Conservation (phyloP, 1,140 invertebrate species). For the Cydia strobilella region DNA sequence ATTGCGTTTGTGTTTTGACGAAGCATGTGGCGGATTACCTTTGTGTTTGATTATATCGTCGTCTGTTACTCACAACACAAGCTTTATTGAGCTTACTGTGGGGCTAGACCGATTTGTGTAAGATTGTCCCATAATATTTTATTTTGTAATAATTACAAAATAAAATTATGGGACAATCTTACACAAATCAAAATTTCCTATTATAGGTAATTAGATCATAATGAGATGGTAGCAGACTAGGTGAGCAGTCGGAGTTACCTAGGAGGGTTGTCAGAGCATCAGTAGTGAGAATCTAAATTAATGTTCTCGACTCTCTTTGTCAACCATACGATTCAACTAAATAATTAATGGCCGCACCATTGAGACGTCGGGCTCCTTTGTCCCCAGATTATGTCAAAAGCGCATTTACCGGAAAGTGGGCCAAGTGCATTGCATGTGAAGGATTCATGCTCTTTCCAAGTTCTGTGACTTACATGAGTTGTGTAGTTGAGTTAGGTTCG, state of each 20-base stretch:
- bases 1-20: too few relatives aligned
- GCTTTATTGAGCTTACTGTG: too few relatives aligned
- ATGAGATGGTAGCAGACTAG: too few relatives aligned
- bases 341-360: constrained; percentile 58
- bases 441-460: neutral
- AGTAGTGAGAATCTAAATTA: constrained; percentile 36
- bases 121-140: too few relatives aligned
- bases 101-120: too few relatives aligned
- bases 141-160: too few relatives aligned
- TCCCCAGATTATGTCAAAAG: constrained; percentile 50
- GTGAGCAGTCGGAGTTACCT: neutral
- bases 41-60: too few relatives aligned
- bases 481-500: neutral
- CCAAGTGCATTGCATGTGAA: constrained; percentile 34
- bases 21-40: too few relatives aligned
- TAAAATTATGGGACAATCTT: too few relatives aligned
- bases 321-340: constrained; percentile 38
- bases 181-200: too few relatives aligned
- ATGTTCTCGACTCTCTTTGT: constrained; percentile 44
- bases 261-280: constrained; percentile 24
- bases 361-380: constrained; percentile 51
- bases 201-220: too few relatives aligned
- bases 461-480: neutral
- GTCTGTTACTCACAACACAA: too few relatives aligned
- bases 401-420: constrained; percentile 44